Evolutionary conservation across 2,113 vertebrate genomes (phyloP).

Genomic region (Erinaceus europaeus): DNA sequence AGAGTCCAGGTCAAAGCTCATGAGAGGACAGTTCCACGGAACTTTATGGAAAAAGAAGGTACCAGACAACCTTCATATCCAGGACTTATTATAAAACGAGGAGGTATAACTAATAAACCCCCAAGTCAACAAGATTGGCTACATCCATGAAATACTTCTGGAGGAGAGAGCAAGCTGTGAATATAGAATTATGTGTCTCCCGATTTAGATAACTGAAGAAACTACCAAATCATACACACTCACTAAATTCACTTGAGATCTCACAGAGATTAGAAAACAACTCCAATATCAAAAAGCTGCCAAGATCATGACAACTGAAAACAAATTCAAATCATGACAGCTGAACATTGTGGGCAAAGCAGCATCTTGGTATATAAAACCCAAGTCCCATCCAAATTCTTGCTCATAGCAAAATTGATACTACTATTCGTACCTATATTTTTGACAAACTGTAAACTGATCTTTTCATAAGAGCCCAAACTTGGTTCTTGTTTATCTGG

Average conservation of each 20-base stretch:
- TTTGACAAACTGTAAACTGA: background rate
- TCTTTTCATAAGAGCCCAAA: slow-evolving; percentile 18
- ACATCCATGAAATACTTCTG: background rate
- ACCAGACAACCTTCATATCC: background rate
- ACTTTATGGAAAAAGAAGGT: background rate
- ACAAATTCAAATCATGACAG: slow-evolving; percentile 11
- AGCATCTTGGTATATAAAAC: slow-evolving; percentile 8
- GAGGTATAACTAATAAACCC: background rate
- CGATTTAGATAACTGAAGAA: background rate
- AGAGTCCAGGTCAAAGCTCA: background rate
- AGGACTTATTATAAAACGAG: background rate
- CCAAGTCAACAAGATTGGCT: background rate
- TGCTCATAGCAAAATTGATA: background rate
- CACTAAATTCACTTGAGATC: background rate
- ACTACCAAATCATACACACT: background rate
- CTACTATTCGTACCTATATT: background rate
- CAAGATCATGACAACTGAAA: slow-evolving; percentile 33
- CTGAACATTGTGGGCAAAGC: background rate
- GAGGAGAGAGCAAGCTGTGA: background rate
- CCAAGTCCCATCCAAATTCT: slow-evolving; percentile 15
- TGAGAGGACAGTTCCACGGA: background rate
- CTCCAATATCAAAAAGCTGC: slow-evolving; percentile 5
- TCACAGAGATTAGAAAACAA: slow-evolving; percentile 35
- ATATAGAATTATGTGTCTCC: slow-evolving; percentile 4
- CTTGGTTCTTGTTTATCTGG: background rate